Evolutionary conservation across 1,140 invertebrate species (phyloP), one percentile per base, ranked within the genome.

Genomic region (Drosophila rufa): DNA sequence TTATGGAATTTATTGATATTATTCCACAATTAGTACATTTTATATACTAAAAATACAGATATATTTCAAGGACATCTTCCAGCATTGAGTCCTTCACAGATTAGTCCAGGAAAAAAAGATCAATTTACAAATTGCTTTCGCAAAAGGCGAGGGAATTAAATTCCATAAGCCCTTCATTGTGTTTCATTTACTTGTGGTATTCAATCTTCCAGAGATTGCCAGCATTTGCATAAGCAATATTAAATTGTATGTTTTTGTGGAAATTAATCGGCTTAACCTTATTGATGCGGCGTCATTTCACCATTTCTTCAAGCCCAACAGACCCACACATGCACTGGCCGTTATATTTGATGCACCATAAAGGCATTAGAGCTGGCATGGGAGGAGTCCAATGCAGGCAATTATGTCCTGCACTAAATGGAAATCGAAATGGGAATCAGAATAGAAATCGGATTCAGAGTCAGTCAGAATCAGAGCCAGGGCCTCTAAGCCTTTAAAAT

Each of bases 401-500:
- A 71, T 71, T 62, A 79, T 79, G 67, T 46, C 33, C 36, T 51
- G 67, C 46, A 47, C 40, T 40, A 71, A 79, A 79, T 64, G 22
- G 53, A 79, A 79, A 79, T 40, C 33, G 33, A 55, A 55, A 55
- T 55, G 53, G 33, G 33, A 38, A 36, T 55, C 27, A 30, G 30
- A 36, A 53, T 19, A n/a, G 1, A 25, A 50, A 25, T 47, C 46
- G 4, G 25, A 50, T 4, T 17, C 27, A 6, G 46, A 36, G 17
- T 7, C 17, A 33, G 15, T 12, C 51, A 5, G 33, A 15, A 1
- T 3, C 51, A 15, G 9, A 4, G 17, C 43, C 70, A 53, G 59
- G 45, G 17, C 53, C 25, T 45, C 62, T 75, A 83, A 83, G 78
- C 80, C 84, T 78, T 82, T 87, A 61, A 78, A 87, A 89, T 87